Conservation (phyloP, 2,113 vertebrate species). For the Macaca mulatta region DNA sequence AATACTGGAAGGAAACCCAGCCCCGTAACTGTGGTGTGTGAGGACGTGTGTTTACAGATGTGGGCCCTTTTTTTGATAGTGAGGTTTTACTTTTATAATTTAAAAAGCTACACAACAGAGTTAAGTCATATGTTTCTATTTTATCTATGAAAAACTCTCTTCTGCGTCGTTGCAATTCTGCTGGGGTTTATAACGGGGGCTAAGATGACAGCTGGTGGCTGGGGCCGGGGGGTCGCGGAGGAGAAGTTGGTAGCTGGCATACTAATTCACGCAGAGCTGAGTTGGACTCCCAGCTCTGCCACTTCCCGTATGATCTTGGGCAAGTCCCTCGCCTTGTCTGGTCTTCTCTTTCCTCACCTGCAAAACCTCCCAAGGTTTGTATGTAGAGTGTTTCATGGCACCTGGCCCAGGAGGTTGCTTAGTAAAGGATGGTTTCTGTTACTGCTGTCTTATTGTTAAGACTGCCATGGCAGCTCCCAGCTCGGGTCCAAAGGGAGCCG, state of each 20-base stretch:
- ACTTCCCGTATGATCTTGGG: neutral
- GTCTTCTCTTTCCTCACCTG: neutral
- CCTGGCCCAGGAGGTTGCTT: neutral
- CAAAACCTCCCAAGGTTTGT: neutral
- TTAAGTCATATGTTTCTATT: neutral
- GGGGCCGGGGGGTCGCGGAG: fast-evolving
- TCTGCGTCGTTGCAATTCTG: fast-evolving
- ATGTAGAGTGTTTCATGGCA: fast-evolving
- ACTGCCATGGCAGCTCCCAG: neutral
- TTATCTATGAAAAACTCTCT: neutral
- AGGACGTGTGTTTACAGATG: fast-evolving
- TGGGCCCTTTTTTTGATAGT: neutral
- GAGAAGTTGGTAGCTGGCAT: neutral
- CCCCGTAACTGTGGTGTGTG: fast-evolving
- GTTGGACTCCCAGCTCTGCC: neutral
- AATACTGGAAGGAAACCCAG: neutral
- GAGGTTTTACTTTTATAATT: neutral
- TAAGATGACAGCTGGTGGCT: fast-evolving
- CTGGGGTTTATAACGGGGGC: fast-evolving
- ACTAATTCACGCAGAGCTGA: fast-evolving
- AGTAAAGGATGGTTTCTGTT: fast-evolving
- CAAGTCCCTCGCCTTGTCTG: neutral
- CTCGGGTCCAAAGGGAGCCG: neutral
- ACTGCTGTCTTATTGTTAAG: fast-evolving
- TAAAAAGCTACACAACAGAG: neutral